Evolutionary conservation across 1,140 invertebrate species (phyloP), one percentile per base, ranked within the genome.

Genomic region (Hyles euphorbiae): DNA sequence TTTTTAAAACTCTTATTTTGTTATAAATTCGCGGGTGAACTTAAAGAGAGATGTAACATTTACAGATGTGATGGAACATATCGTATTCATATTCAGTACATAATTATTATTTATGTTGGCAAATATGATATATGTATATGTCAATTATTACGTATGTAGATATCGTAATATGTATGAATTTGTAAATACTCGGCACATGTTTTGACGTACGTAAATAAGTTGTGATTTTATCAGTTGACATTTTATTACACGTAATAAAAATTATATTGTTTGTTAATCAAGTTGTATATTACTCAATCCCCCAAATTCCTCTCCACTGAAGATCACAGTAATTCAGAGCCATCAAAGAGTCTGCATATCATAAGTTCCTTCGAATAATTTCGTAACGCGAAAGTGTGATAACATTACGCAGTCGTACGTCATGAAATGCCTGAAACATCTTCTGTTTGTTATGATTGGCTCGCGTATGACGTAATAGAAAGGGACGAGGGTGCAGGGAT

Each of bases 221-320:
- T 78, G 70, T 78, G 72, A 74, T 73, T 76, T 68, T 70, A 70
- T 68, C 61, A 60, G 61, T 69, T 73, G 11, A 65, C 48, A 57
- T 59, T 71, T 65, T 62, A 61, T 61, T 66, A 66, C 69, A 74
- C 52, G 58, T 68, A 79, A 79, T 79, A 78, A 78, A 40, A 81
- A 61, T 65, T 78, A 73, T 70, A 70, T 74, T 76, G 74, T 81
- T 81, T 81, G 68, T 69, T 75, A 68, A 53, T 45, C 12, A 22
- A 22, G 9, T 33, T 47, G 46, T 61, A 60, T 64, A 70, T 62
- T 47, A 57, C 52, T 63, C 32, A 22, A 1, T 22, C 22, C 22
- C 22, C 22, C 22, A 22, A 22, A 22, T 22, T 22, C 22, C 22
- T 22, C 22, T 22, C 22, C 22, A 22, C 22, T 22, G 22, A 22